Percentiles rank a stretch among this genome's conserved stretches.
Evolutionary conservation across 1,140 invertebrate genomes (phyloP).

Genomic region (Lamellibrachia luymesi): DNA sequence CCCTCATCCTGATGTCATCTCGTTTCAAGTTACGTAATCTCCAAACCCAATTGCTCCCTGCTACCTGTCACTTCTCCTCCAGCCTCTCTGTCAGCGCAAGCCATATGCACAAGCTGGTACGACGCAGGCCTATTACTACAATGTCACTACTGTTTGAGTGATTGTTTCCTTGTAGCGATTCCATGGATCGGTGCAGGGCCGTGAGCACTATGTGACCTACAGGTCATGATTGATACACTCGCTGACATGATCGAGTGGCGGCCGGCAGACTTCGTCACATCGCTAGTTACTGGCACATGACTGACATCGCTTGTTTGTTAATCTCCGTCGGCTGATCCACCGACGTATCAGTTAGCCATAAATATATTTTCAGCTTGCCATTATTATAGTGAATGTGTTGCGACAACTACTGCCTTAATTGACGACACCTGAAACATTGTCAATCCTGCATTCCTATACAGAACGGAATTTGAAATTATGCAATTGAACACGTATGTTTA

Average conservation of each 20-base stretch:
- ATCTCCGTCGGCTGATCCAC: not conserved
- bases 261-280: not conserved
- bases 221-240: not conserved
- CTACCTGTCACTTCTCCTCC: too few species aligned
- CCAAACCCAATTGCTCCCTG: too few species aligned
- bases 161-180: not conserved
- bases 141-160: not conserved
- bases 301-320: not conserved
- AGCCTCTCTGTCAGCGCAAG: too few species aligned
- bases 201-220: not conserved
- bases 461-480: too few species aligned
- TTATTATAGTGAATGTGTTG: not conserved
- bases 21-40: too few species aligned
- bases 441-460: not conserved
- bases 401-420: not conserved
- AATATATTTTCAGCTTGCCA: not conserved
- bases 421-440: not conserved
- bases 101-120: too few species aligned
- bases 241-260: not conserved
- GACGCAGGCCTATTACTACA: not conserved
- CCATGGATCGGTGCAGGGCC: too few species aligned
- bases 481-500: not conserved
- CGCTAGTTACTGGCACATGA: not conserved
- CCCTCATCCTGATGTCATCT: too few species aligned
- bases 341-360: not conserved